Evolutionary conservation across 2,797 vertebrate genomes (phyloP), one percentile per base, ranked within the genome.

Genomic region (Rhyacichthys aspro): DNA sequence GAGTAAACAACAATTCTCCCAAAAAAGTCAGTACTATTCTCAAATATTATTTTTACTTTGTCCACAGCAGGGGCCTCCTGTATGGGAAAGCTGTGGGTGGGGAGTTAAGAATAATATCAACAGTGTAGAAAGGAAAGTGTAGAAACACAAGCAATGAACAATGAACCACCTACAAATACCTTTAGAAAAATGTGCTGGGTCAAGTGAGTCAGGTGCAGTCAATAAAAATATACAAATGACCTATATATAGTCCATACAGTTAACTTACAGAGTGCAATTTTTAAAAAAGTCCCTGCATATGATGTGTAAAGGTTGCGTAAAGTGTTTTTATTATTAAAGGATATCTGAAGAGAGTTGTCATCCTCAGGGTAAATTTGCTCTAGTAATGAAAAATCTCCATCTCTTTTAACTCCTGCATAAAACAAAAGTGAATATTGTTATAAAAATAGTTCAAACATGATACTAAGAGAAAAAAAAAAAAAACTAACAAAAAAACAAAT

Each of bases 1-100:
- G 92, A 95, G 63, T 99, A 99, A 88, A 98, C 78, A 78, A 98
- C 90, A 15, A 99, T 87, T 57, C 97, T 93, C 42, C 97, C 97
- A 42, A 99, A 99, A 90, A 99, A 96, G 90, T 99, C 97, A 0
- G 93, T 89, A 83, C 93, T 91, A 76, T 95, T 93, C 80, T 94
- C 93, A 81, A 99, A 97, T 2, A 93, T 93, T 92, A 99, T 93
- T 88, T 93, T 96, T 81, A 98, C 83, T 85, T 81, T 94, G 32
- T 95, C 91, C 70, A 94, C 86, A 18, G 78, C 74, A 38, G 88
- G 82, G 0, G 86, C 85, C 77, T 92, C 90, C 56, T 93, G 84
- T 82, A 97, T 91, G 81, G 90, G 89, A 93, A 99, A 99, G 44
- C 86, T 95, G 93, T 98, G 91, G 89, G 87, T 48, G 12, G 71